phyloP scores from a whole-genome alignment of 2,888 invertebrate species.

The Agrotis puta region DNA sequence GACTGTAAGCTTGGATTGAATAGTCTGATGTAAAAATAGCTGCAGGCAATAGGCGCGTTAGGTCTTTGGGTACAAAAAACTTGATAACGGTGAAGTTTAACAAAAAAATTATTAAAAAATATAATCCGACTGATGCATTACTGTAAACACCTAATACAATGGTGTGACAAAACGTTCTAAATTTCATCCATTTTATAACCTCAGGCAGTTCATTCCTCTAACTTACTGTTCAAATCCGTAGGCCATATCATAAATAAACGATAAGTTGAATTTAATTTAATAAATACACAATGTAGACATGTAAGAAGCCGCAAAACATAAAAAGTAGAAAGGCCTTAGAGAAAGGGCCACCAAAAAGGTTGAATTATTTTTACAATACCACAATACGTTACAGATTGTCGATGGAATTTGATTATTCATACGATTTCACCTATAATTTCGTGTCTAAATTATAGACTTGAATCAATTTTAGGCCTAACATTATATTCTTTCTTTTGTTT shows the following conservation, averaged over 20 bases:
- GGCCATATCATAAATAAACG: constrained; percentile 14
- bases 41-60: constrained; percentile 41
- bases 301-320: constrained; percentile 68
- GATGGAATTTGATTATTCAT: constrained; percentile 73
- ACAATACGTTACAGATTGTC: constrained; percentile 80
- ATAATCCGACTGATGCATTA: constrained; percentile 53
- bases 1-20: constrained; percentile 35
- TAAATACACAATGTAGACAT: constrained; percentile 61
- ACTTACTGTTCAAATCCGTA: constrained; percentile 26
- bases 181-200: constrained; percentile 40
- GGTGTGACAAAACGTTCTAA: constrained; percentile 38
- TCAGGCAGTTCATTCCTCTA: constrained; percentile 19
- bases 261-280: constrained; percentile 32
- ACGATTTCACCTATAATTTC: constrained; percentile 82
- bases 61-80: constrained; percentile 49
- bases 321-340: constrained; percentile 80
- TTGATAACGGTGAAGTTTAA: constrained; percentile 50
- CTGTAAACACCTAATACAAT: constrained; percentile 54
- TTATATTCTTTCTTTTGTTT: constrained; percentile 46
- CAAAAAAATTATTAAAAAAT: constrained; percentile 48
- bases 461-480: constrained; percentile 67
- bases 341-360: constrained; percentile 77
- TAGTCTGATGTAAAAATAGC: constrained; percentile 48
- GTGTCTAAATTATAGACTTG: constrained; percentile 76
- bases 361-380: constrained; percentile 75